phyloP scores from a whole-genome alignment of 2,113 vertebrate species.

The Hyla sarda region DNA sequence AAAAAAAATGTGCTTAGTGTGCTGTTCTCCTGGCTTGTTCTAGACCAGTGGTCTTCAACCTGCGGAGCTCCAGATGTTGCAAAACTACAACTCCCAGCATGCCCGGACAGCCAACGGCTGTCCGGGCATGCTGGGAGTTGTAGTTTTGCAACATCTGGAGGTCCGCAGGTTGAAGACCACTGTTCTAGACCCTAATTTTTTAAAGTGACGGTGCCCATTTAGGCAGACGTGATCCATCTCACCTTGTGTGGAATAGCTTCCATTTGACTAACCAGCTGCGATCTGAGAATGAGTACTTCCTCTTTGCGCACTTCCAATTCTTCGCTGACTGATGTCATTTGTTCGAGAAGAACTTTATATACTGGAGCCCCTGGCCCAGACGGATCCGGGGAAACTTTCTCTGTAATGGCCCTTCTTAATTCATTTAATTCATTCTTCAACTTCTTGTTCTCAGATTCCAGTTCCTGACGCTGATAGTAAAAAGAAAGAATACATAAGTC shows the following conservation, averaged over 20 bases:
- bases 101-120: no score
- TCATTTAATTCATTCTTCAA: constrained; percentile 91
- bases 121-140: no score
- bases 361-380: constrained; percentile 87
- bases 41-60: no score
- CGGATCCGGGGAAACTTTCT: constrained; percentile 76
- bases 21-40: no score
- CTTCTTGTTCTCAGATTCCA: constrained; percentile 98
- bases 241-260: constrained; percentile 96
- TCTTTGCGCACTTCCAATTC: constrained; percentile 97
- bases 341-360: constrained; percentile 92
- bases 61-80: no score
- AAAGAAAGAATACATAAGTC: neutral
- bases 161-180: no score
- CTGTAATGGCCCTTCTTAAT: constrained; percentile 86
- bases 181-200: no score
- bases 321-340: constrained; percentile 90
- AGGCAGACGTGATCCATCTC: constrained; percentile 2
- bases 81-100: no score
- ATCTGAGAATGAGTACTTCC: constrained; percentile 94
- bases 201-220: no score
- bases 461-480: constrained; percentile 86
- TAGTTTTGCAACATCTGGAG: no score
- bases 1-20: no score
- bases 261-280: constrained; percentile 97